Evolutionary conservation across 2,797 vertebrate species (phyloP), one percentile per base, ranked within the genome.

Genomic region (Sebastes steindachneri): DNA sequence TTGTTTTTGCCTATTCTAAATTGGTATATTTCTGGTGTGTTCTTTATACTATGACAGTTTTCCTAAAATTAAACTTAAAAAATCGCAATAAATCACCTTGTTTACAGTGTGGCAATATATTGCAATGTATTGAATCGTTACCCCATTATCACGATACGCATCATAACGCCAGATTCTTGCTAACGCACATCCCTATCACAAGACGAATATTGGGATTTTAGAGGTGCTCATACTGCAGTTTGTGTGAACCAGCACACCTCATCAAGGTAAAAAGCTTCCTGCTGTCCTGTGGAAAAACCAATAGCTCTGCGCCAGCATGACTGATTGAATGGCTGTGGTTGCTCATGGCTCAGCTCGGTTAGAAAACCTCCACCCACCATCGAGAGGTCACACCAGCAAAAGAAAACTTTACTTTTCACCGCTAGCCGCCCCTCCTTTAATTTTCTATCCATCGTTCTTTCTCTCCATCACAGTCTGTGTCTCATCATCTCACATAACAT

Each of bases 401-500:
- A 1, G 1, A 14, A 64, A 59, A 37, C 26, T 68, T 57, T 9
- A 65, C 33, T 73, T 73, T 29, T 48, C n/a, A 31, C 31, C 9
- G 14, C 21, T 17, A 0, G 53, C 19, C 3, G 4, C 12, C 3
- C 41, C 48, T 53, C 60, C 29, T 64, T 8, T 66, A 5, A 28
- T 35, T 53, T 70, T 23, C 3, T 28, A 9, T 37, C 35, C n/a
- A 0, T 28, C 2, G 1, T 9, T 66, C 57, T 54, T 15, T 53
- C 21, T 17, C 37, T 65, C 72, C 28, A 35, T 70, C 41, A 35
- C 41, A 26, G 71, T 41, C 10, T 4, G 14, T 28, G 12, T 55
- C 74, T 70, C 75, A 31, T 79, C 53, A 41, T 62, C 48, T 68
- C 75, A 63, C 68, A 41, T 66, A 37, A 75, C 84, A 60, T 69